A percentile compares a stretch with the other conserved stretches of the same genome.
Evolutionary conservation across 2,113 vertebrate species (phyloP).

Genomic region (Entomyzon cyanotis): DNA sequence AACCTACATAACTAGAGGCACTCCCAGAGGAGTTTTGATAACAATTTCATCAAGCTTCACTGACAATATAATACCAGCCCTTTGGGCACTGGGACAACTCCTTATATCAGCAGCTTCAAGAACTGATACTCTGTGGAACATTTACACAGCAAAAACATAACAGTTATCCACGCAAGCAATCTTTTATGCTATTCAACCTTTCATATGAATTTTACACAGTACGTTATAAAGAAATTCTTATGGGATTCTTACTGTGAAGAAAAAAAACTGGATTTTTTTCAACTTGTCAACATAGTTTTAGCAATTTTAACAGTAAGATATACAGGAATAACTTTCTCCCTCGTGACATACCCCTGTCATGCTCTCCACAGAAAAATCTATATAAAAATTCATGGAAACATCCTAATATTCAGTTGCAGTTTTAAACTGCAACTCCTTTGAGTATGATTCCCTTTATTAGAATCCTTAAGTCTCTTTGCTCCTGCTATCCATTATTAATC

Average conservation of each 20-base stretch:
- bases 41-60: neutral
- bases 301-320: neutral
- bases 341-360: neutral
- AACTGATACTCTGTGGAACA: neutral
- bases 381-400: slow-evolving; percentile 7
- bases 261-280: neutral
- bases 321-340: neutral
- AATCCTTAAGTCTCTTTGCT: neutral
- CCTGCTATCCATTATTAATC: slow-evolving; percentile 20
- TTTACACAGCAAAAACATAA: neutral
- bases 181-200: neutral
- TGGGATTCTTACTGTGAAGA: neutral
- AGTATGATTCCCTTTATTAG: slow-evolving; percentile 3
- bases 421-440: neutral
- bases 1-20: neutral
- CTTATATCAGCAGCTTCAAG: neutral
- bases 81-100: neutral
- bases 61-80: neutral
- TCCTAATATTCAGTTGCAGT: neutral
- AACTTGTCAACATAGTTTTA: slow-evolving; percentile 1
- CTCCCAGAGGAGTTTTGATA: neutral
- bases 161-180: neutral
- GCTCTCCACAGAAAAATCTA: neutral
- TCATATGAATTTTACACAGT: neutral
- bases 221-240: neutral